phyloP scores from a whole-genome alignment of 2,797 vertebrate genomes.

The Sitta carolinensis region DNA sequence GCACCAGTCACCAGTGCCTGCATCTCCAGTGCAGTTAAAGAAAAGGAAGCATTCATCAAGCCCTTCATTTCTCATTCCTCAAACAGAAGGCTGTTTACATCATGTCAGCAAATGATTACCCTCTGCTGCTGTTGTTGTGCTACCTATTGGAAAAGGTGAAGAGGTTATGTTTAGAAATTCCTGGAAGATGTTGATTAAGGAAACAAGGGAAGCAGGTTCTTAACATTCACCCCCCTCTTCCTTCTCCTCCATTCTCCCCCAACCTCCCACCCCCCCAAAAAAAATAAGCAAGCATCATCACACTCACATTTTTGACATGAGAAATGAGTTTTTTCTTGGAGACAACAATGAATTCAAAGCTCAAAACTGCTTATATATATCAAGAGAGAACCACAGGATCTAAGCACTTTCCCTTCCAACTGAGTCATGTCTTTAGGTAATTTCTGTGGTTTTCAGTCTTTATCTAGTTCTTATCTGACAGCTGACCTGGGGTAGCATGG shows the following conservation, averaged over 20 bases:
- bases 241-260: fast-evolving
- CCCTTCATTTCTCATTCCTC: slow-evolving; percentile 43
- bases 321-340: neutral
- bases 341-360: neutral
- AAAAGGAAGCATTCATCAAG: slow-evolving; percentile 51
- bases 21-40: neutral
- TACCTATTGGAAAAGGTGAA: slow-evolving; percentile 66
- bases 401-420: neutral
- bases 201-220: slow-evolving; percentile 46
- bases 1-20: neutral
- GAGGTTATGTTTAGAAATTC: slow-evolving; percentile 57
- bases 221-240: neutral
- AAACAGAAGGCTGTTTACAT: slow-evolving; percentile 59
- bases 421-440: neutral
- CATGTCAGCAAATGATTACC: slow-evolving; percentile 60
- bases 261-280: fast-evolving
- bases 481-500: neutral
- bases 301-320: neutral
- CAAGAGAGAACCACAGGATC: neutral
- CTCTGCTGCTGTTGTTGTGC: slow-evolving; percentile 40
- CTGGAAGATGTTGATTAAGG: slow-evolving; percentile 48
- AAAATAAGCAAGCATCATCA: neutral
- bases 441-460: neutral
- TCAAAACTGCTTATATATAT: neutral
- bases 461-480: neutral